Evolutionary conservation across 2,113 vertebrate genomes (phyloP), one percentile per base, ranked within the genome.

Genomic region (Gadus macrocephalus): DNA sequence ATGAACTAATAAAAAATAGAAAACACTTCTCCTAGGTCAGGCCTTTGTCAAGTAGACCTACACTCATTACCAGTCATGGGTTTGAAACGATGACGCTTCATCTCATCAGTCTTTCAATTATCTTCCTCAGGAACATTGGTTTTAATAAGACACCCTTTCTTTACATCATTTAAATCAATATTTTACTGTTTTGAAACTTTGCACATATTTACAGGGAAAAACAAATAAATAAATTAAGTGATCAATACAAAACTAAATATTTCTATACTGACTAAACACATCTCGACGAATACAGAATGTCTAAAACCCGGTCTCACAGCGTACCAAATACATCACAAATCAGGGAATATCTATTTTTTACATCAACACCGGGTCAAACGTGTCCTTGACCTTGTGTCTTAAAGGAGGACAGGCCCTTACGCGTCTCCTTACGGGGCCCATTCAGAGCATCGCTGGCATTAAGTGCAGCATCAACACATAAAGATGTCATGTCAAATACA

Each of bases 231-330:
- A 96, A 96, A 94, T 97, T 96, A 97, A 93, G 91, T 93, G 94
- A 93, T 95, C 93, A 94, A 94, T 96, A 97, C 94, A 97, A 97
- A 97, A 96, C 94, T 96, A 97, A 95, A 95, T 93, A 93, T 94
- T 90, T 92, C 95, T 95, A 95, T 95, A 90, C 89, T 92, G 92
- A 94, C 94, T 94, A 95, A 94, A 94, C 94, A 96, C 93, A 84
- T 92, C 89, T 93, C 69, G 92, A 93, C 92, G 76, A 93, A 92
- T 93, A 96, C 94, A 93, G 90, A 91, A 92, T 86, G 83, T 80
- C 84, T 93, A 93, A 94, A 95, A 94, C 93, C 90, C 90, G 91
- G 91, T 93, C 93, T 95, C 94, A 98, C 95, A 93, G 94, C 92
- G 93, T 92, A 91, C 95, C 86, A 86, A 92, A 91, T 93, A 94